Percentiles rank a stretch among this genome's conserved stretches.
Conservation (phyloP, 2,797 vertebrate genomes). For the Aphelocoma californica region DNA sequence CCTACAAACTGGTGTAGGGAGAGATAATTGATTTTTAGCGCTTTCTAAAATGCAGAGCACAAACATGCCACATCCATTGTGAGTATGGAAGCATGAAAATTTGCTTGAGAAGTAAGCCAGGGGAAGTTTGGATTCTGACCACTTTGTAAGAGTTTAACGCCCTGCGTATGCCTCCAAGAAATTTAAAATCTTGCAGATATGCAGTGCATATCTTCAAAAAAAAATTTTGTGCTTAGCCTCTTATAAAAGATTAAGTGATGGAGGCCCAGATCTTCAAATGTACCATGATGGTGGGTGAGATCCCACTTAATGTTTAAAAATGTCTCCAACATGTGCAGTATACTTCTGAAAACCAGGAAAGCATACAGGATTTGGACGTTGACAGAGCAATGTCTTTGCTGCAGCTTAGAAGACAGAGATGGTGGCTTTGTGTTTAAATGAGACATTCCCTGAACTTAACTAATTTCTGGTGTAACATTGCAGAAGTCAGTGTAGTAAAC, state of each 20-base stretch:
- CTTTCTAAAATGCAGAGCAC: not conserved
- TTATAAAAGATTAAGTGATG: not conserved
- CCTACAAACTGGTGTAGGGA: not conserved
- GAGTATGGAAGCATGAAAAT: not conserved
- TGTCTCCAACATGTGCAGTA: fast-evolving
- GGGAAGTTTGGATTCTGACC: not conserved
- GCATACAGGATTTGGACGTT: not conserved
- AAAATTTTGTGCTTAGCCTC: not conserved
- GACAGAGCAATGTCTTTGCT: not conserved
- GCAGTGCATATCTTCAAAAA: not conserved
- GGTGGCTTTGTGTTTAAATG: not conserved
- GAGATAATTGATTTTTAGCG: not conserved
- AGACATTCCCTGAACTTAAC: not conserved
- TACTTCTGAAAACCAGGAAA: not conserved
- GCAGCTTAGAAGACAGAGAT: not conserved
- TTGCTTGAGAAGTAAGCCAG: not conserved
- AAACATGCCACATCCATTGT: not conserved
- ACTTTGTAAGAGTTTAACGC: not conserved
- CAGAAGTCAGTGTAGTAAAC: not conserved
- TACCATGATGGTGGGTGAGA: not conserved
- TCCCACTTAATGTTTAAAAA: not conserved
- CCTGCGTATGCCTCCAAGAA: not conserved
- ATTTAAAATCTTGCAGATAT: not conserved
- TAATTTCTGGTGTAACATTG: not conserved
- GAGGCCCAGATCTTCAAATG: not conserved